phyloP scores from a whole-genome alignment of 1,140 invertebrate genomes.

The Trypoxylus dichotomus region DNA sequence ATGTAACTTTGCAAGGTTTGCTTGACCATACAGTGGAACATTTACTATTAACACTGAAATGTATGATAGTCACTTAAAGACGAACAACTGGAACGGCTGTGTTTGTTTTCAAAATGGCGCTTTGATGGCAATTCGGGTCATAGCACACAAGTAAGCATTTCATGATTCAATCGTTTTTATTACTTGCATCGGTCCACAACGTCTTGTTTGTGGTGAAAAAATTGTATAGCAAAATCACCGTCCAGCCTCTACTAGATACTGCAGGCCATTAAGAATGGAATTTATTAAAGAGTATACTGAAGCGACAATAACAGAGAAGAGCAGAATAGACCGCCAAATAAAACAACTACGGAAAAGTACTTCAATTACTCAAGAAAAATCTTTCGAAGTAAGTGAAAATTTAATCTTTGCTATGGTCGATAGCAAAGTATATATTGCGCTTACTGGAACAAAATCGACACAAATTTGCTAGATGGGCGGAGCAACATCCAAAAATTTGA shows the following conservation, averaged over 20 bases:
- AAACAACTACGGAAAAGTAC: too few relatives aligned
- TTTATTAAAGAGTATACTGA: background rate
- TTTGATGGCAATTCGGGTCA: slow-evolving; percentile 26
- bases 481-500: too few relatives aligned
- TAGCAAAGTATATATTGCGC: too few relatives aligned
- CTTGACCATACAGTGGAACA: background rate
- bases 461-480: background rate
- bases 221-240: slow-evolving; percentile 27
- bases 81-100: background rate
- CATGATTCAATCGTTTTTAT: slow-evolving; percentile 5
- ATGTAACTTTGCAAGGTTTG: slow-evolving; percentile 18
- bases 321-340: too few relatives aligned
- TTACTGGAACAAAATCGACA: slow-evolving; percentile 6
- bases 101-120: background rate
- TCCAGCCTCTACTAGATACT: too few relatives aligned
- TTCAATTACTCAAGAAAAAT: too few relatives aligned
- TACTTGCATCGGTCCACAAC: slow-evolving; percentile 21
- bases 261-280: too few relatives aligned
- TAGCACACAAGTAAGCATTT: slow-evolving; percentile 26
- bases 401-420: too few relatives aligned
- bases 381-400: too few relatives aligned
- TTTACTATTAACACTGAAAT: background rate
- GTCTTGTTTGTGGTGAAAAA: slow-evolving; percentile 5
- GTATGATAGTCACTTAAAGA: background rate
- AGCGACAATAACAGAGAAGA: slow-evolving; percentile 1